phyloP scores from a whole-genome alignment of 2,888 invertebrate species.

The Anagyrus pseudococci region DNA sequence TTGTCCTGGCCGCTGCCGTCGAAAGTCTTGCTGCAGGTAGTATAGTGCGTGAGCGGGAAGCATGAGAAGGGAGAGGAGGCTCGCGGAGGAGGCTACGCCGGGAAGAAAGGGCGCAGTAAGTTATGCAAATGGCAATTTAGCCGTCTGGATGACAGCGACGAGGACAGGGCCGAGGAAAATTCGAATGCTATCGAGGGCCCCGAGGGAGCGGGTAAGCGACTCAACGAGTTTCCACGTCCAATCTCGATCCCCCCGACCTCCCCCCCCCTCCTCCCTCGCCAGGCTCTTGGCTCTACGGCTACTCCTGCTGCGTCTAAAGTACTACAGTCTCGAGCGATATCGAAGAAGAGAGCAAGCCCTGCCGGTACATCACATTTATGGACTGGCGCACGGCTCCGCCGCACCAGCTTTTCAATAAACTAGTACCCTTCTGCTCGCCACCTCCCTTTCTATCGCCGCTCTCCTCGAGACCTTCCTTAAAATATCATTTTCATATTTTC shows the following conservation, averaged over 20 bases:
- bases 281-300: no score
- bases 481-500: constrained; percentile 55
- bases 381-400: constrained; percentile 50
- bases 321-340: no score
- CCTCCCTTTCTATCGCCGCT: no score
- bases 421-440: constrained; percentile 37
- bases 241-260: constrained; percentile 43
- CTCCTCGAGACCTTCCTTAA: constrained; percentile 47
- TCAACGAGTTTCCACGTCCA: constrained; percentile 21
- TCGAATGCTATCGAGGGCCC: constrained; percentile 28
- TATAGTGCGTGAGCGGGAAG: no score
- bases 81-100: neutral
- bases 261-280: no score
- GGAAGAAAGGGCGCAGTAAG: constrained; percentile 17
- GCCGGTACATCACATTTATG: constrained; percentile 54
- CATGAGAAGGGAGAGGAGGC: constrained; percentile 2
- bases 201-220: constrained; percentile 9
- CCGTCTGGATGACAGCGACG: constrained; percentile 13
- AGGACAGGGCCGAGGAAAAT: constrained; percentile 23
- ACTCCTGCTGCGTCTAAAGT: neutral
- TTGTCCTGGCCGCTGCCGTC: no score
- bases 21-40: no score
- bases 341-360: constrained; percentile 23
- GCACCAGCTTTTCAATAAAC: constrained; percentile 41
- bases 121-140: constrained; percentile 32